phyloP scores from a whole-genome alignment of 2,113 vertebrate species.

The Lamprotornis superbus region DNA sequence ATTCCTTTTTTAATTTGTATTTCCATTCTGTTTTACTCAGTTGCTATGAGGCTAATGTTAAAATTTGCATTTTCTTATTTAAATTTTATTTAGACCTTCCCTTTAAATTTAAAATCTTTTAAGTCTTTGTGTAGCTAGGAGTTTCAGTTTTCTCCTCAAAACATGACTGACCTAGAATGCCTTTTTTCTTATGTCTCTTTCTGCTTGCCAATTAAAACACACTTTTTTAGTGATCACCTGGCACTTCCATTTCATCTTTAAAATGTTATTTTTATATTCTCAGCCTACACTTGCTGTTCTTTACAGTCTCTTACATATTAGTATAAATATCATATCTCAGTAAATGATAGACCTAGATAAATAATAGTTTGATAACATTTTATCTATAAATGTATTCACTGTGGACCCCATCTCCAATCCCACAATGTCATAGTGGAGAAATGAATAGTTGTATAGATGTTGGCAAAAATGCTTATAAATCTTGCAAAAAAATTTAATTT shows the following conservation, averaged over 20 bases:
- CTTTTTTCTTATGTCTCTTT: neutral
- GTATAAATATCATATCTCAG: neutral
- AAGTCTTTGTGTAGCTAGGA: neutral
- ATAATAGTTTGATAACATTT: neutral
- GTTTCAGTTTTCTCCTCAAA: neutral
- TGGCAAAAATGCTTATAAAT: neutral
- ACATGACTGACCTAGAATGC: neutral
- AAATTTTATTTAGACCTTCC: neutral
- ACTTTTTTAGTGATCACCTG: neutral
- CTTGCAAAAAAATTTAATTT: neutral
- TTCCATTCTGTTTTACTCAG: neutral
- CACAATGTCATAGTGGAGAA: neutral
- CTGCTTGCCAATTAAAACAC: neutral
- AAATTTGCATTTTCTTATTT: neutral
- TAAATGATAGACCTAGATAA: neutral
- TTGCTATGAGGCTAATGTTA: neutral
- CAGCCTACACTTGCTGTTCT: neutral
- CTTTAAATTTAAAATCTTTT: neutral
- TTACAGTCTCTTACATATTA: neutral
- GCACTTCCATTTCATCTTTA: neutral
- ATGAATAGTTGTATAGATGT: neutral
- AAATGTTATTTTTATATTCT: neutral
- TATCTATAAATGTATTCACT: neutral
- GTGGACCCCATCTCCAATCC: neutral
- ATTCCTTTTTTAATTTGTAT: neutral